Base-by-base conservation (phyloP, 1,140 invertebrate genomes). In the Cydia pomonella region DNA sequence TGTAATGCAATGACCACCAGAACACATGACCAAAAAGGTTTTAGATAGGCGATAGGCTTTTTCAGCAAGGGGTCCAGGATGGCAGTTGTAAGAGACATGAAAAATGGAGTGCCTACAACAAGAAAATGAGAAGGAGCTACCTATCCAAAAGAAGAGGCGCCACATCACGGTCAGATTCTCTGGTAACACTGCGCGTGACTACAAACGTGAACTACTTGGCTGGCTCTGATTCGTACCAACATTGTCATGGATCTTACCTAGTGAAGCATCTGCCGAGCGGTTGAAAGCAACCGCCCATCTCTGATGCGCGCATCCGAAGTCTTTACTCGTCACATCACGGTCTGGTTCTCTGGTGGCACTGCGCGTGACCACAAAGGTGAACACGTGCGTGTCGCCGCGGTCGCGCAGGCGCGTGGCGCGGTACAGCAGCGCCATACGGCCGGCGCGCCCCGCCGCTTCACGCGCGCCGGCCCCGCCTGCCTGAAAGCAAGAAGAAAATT, bases 221-320 rank as follows among this genome's bases (percentile, higher is more conserved):
- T 10, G 33, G 33, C 33, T 9, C 33, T 10, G 33, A 7, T 10
- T 38, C 10, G 7, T 38, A 7, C 7, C 33, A 9, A n/a, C n/a
- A n/a, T n/a, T n/a, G n/a, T n/a, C n/a, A n/a, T n/a, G n/a, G n/a
- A n/a, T n/a, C 82, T 76, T 47, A 91, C 90, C 89, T 75, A 88
- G 82, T 75, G 95, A 94, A 85, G 96, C 96, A 2, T 59, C 64
- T 10, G 64, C 97, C 33, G 95, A 95, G 21, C 96, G 94, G 0
- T 95, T 96, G 89, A 98, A 97, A 2, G 96, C 96, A 72, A 98
- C 96, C n/a, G 96, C 96, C 97, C 97, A 98, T 92, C 95, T 94
- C 83, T 98, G 97, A 87, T 97, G 96, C 9, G 97, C 97, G 91
- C 97, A 97, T 29, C 95, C 95, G 87, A 98, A 96, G 85, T 98